A percentile compares a stretch with the other conserved stretches of the same genome.
Evolutionary conservation across 2,797 vertebrate species (phyloP).

Genomic region (Emys orbicularis): DNA sequence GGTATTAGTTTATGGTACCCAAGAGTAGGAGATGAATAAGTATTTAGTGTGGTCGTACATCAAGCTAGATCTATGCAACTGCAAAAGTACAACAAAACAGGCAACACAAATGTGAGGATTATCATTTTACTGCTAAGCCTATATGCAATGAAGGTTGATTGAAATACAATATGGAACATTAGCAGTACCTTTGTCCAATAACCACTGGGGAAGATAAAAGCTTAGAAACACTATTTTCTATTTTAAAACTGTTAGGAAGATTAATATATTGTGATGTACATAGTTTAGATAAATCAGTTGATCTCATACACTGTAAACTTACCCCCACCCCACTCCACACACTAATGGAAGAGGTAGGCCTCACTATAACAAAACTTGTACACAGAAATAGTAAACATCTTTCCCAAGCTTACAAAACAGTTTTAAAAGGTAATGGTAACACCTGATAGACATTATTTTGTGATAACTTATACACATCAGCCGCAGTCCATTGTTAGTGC

Average conservation of each 20-base stretch:
- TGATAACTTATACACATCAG: not conserved
- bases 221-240: not conserved
- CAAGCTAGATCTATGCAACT: slow-evolving; percentile 40
- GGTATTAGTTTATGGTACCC: slow-evolving; percentile 19
- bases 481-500: not conserved
- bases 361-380: not conserved
- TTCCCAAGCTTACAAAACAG: not conserved
- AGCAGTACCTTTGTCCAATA: not conserved
- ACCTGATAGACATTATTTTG: not conserved
- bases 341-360: not conserved
- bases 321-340: too few species aligned
- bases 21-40: slow-evolving; percentile 44
- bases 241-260: not conserved
- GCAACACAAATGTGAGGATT: not conserved
- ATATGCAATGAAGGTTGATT: not conserved
- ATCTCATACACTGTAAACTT: not conserved
- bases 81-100: slow-evolving; percentile 11
- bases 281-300: not conserved
- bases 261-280: not conserved
- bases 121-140: slow-evolving; percentile 28
- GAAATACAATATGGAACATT: not conserved
- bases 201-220: not conserved
- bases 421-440: not conserved
- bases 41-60: slow-evolving; percentile 9
- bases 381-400: not conserved